phyloP scores from a whole-genome alignment of 2,888 invertebrate genomes.

The Tipula vernalis region DNA sequence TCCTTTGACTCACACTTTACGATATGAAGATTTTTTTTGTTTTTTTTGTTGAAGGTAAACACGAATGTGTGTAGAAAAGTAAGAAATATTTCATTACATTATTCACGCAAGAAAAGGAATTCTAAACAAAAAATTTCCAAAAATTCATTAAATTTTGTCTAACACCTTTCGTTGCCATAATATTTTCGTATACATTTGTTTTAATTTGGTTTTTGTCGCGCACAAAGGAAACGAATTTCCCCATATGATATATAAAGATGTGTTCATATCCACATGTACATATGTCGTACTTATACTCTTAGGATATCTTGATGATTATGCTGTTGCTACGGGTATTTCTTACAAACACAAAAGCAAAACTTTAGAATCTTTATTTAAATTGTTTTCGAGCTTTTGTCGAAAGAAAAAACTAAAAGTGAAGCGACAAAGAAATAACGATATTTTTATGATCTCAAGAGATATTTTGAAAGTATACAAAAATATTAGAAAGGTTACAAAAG shows the following conservation, averaged over 20 bases:
- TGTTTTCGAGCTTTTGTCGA: not conserved
- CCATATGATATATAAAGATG: not conserved
- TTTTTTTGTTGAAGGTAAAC: not conserved
- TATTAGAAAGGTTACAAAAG: not conserved
- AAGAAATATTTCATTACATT: not conserved
- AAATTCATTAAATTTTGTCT: not conserved
- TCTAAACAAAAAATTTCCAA: not conserved
- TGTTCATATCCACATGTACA: not conserved
- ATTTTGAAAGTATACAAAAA: not conserved
- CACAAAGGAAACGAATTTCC: not conserved
- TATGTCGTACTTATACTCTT: not conserved
- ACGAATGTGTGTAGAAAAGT: not conserved
- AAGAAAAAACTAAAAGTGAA: not conserved
- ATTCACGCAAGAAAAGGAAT: not conserved
- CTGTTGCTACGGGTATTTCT: not conserved
- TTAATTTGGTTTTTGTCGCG: not conserved
- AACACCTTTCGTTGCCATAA: not conserved
- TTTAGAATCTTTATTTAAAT: not conserved
- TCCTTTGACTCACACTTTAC: not conserved
- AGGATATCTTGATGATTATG: not conserved
- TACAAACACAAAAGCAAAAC: not conserved
- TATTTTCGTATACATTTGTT: not conserved
- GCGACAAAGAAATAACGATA: not conserved
- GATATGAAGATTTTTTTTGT: not conserved
- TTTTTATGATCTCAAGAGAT: not conserved